Conservation (phyloP, 2,113 vertebrate genomes). For the Chinchilla lanigera region DNA sequence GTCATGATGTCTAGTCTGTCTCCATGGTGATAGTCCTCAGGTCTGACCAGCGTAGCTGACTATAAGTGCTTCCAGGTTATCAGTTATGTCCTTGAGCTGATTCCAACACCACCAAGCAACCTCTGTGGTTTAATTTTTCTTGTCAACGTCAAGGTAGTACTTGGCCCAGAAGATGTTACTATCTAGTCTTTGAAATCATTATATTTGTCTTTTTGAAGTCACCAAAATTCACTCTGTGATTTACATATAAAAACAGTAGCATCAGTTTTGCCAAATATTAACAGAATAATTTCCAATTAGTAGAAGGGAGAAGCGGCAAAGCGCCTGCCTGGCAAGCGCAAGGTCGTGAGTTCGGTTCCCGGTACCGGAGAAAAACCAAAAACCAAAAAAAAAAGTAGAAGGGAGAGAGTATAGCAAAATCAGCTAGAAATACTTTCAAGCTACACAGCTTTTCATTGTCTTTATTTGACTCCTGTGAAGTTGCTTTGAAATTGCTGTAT, state of each 20-base stretch:
- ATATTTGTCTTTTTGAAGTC: background rate
- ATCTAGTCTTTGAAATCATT: background rate
- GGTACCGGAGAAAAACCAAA: no score
- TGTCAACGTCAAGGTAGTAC: background rate
- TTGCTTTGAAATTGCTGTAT: slow-evolving; percentile 17
- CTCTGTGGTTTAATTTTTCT: slow-evolving; percentile 45
- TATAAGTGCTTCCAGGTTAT: background rate
- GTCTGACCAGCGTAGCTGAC: background rate
- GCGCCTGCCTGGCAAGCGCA: no score
- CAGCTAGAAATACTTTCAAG: background rate
- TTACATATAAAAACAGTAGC: slow-evolving; percentile 23
- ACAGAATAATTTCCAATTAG: background rate
- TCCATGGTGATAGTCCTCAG: background rate
- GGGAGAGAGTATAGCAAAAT: background rate
- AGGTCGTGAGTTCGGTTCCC: no score
- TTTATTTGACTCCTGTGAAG: background rate
- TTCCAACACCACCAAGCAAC: background rate
- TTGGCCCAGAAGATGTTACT: background rate
- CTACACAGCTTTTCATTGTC: background rate
- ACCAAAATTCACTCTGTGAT: background rate
- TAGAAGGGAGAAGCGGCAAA: background rate
- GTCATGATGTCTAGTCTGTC: background rate
- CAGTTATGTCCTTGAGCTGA: background rate
- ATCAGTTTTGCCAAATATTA: slow-evolving; percentile 1
- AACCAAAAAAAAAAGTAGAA: no score